Base-by-base conservation (phyloP, 2,113 vertebrate species). In the Regulus satrapa region DNA sequence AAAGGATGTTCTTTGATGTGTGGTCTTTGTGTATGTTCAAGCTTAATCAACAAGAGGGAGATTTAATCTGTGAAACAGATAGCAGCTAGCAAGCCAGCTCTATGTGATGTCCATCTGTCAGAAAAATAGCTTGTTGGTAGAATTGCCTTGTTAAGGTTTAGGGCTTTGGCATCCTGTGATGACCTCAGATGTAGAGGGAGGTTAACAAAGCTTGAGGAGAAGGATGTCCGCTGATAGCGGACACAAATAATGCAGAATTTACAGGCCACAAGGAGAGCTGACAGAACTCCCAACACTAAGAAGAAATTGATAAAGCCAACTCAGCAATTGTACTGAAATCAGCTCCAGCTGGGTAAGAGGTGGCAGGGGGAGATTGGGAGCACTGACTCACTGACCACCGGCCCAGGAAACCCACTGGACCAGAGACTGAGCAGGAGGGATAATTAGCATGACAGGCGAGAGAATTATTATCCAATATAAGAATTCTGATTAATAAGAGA, bases 381-480 rank as follows among this genome's bases (percentile, higher is more conserved):
- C 38, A 31, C 8, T 17, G 18, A 14, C 48, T 25, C 46, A 28
- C 31, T 28, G 59, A 36, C 18, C 52, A 52, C 32, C 5, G 2
- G 8, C 8, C 32, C 38, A 5, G 11, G 28, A 56, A 59, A 45
- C 5, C 16, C 61, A 25, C 5, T 0, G 29, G 5, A 12, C 12
- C 19, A 17, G 25, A 26, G 49, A 25, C 51, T 34, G 34, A 17
- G 31, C 32, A 6, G 4, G 25, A 24, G 11, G 14, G 34, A 5
- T 40, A 6, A 40, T 29, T 5, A 61, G 18, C 15, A 4, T 2
- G 36, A 36, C 43, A 58, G 38, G 14, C 0, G 0, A 43, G 36
- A 58, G 24, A 54, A 31, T 6, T 6, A 34, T 16, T 31, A 31
- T 13, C 40, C 78, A 31, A 29, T 4, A 52, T 16, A 19, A 26